phyloP scores from a whole-genome alignment of 2,113 vertebrate species.

The Psephotus haematonotus region DNA sequence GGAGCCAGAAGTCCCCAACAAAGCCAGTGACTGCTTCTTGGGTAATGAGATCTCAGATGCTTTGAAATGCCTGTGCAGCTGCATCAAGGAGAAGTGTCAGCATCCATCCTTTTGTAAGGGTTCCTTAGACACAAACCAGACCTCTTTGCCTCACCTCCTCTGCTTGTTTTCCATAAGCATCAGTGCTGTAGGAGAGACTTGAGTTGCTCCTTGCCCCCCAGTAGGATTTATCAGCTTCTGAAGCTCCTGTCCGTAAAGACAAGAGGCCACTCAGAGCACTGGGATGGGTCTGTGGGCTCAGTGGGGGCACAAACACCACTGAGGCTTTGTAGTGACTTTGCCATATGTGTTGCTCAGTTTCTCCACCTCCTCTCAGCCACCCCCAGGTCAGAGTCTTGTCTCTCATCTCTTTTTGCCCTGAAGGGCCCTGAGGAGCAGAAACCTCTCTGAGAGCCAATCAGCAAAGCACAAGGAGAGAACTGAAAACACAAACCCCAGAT shows the following conservation, averaged over 20 bases:
- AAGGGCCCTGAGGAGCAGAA: background rate
- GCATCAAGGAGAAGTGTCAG: background rate
- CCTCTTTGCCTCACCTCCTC: background rate
- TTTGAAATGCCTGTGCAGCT: constrained; percentile 27
- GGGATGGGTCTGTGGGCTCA: background rate
- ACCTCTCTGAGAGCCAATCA: background rate
- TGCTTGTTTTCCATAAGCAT: background rate
- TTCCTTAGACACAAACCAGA: background rate
- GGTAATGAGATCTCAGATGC: constrained; percentile 2
- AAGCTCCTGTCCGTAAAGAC: background rate
- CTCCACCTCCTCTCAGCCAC: background rate
- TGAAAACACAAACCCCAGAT: background rate
- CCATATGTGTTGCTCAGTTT: background rate
- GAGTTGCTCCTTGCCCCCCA: background rate
- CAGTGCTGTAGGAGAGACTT: background rate
- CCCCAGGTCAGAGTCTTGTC: background rate
- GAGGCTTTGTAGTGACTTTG: background rate
- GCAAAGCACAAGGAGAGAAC: background rate
- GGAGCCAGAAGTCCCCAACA: constrained; percentile 11
- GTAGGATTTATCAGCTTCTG: background rate
- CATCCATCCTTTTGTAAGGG: background rate
- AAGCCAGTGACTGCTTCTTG: background rate
- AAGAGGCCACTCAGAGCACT: background rate
- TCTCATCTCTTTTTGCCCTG: background rate
- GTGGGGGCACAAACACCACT: accelerated